These are phyloP conservation scores for Lepidurus packardi DNA, from an alignment of 1,140 invertebrate genomes.

Conservation along the genomic window DNA sequence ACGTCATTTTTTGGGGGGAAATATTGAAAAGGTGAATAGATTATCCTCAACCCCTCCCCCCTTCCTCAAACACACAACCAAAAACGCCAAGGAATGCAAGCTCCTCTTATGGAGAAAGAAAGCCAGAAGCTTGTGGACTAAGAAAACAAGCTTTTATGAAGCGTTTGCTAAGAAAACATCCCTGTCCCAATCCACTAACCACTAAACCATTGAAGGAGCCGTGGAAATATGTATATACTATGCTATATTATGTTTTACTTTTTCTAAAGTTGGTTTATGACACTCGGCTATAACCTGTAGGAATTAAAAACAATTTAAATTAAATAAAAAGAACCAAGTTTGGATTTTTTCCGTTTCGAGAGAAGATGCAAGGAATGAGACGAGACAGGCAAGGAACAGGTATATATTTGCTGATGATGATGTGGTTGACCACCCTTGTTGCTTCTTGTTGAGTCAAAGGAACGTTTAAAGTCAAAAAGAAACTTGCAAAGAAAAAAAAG, in stretches of 20 bases:
- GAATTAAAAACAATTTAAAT: no score
- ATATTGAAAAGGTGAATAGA: background rate
- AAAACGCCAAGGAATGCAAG: background rate
- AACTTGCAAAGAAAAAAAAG: background rate
- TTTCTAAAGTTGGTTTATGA: no score
- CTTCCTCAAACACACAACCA: background rate
- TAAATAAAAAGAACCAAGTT: no score
- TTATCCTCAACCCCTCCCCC: background rate
- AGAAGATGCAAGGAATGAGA: no score
- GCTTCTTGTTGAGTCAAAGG: background rate
- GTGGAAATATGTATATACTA: no score
- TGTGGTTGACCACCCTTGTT: conserved; percentile 7
- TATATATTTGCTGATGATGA: background rate
- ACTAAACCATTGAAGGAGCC: background rate
- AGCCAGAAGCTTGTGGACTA: conserved; percentile 21
- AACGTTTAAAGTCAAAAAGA: background rate
- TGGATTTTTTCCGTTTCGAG: no score
- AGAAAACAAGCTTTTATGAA: conserved; percentile 20
- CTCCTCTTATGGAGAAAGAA: background rate
- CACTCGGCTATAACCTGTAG: no score
- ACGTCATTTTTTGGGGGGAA: background rate
- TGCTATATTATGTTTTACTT: no score
- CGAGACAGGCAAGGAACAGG: no score
- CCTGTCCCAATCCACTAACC: conserved; percentile 18
- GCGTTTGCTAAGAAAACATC: conserved; percentile 18